Evolutionary conservation across 2,797 vertebrate species (phyloP).

Genomic region (Rhynchonycteris naso): DNA sequence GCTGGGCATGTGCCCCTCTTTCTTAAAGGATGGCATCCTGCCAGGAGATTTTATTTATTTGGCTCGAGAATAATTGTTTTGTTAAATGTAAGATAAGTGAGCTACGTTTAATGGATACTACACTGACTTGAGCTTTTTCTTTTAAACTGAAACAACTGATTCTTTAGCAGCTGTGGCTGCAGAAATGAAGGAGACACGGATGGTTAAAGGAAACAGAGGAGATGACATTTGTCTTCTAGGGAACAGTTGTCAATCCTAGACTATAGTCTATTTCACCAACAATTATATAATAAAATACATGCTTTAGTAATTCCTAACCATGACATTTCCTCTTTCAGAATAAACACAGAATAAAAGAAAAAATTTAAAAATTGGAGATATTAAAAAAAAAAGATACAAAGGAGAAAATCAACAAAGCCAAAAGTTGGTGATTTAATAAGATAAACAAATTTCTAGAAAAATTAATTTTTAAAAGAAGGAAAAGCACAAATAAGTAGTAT

Average conservation of each 20-base stretch:
- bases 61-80: neutral
- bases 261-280: neutral
- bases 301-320: neutral
- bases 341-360: neutral
- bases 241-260: neutral
- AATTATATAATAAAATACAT: neutral
- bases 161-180: neutral
- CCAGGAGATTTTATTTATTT: neutral
- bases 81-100: neutral
- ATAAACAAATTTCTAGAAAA: neutral
- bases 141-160: neutral
- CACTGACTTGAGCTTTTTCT: neutral
- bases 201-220: neutral
- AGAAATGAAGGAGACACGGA: neutral
- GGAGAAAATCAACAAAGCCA: neutral
- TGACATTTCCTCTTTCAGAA: neutral
- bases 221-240: neutral
- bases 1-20: accelerated
- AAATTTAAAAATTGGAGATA: neutral
- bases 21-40: neutral
- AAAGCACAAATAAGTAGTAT: neutral
- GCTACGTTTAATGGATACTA: neutral
- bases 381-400: neutral
- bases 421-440: neutral
- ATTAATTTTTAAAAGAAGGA: neutral